A percentile compares a stretch with the other conserved stretches of the same genome.
Evolutionary conservation across 2,888 invertebrate genomes (phyloP).

Genomic region (Tachina fera): DNA sequence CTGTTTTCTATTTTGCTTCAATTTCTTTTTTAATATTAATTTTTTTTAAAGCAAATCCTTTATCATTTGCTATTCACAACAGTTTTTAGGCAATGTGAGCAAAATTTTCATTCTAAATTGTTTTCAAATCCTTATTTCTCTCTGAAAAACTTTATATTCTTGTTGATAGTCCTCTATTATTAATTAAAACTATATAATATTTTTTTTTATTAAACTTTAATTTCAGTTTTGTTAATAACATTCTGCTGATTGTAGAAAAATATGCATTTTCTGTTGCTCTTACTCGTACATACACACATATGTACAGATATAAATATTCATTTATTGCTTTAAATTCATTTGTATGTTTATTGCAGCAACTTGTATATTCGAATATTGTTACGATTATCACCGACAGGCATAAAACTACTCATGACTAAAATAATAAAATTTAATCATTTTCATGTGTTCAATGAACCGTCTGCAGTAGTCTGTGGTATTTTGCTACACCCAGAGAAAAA

Average conservation of each 20-base stretch:
- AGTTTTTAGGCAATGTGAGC: too few species aligned
- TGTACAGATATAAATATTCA: neutral
- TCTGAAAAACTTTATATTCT: neutral
- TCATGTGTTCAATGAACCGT: slow-evolving; percentile 33
- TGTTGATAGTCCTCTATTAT: neutral
- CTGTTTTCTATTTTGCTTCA: too few species aligned
- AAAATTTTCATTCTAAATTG: neutral
- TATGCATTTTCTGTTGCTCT: neutral
- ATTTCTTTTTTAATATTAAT: too few species aligned
- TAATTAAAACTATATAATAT: slow-evolving; percentile 8
- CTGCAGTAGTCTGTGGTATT: neutral
- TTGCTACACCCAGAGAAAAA: too few species aligned
- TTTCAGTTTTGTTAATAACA: neutral
- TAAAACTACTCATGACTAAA: slow-evolving; percentile 9
- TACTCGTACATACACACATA: neutral
- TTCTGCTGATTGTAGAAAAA: neutral
- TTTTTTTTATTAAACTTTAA: neutral
- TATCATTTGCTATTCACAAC: too few species aligned
- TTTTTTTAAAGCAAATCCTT: too few species aligned
- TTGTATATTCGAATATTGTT: slow-evolving; percentile 6
- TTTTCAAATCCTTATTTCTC: neutral
- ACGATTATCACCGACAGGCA: slow-evolving; percentile 25
- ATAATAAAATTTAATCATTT: slow-evolving; percentile 15
- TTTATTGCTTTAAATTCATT: neutral
- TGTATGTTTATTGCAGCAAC: neutral